These are phyloP conservation scores for Sinocyclocheilus anshuiensis DNA, from an alignment of 2,113 vertebrate species.

Conservation along the genomic window DNA sequence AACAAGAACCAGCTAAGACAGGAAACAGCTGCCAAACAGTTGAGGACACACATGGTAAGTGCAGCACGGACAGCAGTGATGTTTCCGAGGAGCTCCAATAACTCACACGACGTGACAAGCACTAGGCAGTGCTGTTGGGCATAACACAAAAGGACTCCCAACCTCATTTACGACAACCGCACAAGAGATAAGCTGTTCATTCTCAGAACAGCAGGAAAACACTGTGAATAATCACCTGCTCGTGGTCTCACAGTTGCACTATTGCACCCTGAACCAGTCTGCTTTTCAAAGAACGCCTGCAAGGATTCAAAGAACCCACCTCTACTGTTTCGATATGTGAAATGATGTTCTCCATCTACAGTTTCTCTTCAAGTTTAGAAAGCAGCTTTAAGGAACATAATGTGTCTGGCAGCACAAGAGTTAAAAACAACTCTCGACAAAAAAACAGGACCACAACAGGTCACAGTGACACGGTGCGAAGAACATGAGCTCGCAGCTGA, in stretches of 20 bases:
- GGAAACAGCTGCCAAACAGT: slow-evolving; percentile 51
- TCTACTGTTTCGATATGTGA: not conserved
- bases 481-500: not conserved
- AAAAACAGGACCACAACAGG: not conserved
- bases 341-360: not conserved
- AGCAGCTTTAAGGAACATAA: not conserved
- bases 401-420: not conserved
- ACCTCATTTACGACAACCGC: not conserved
- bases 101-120: not conserved
- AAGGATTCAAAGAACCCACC: slow-evolving; percentile 25
- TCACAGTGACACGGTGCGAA: slow-evolving; percentile 32
- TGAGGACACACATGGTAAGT: not conserved
- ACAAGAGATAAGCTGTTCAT: not conserved
- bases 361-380: not conserved
- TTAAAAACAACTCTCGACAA: not conserved
- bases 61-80: not conserved
- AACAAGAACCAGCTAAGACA: slow-evolving; percentile 33
- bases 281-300: slow-evolving; percentile 14
- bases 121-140: not conserved
- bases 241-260: slow-evolving; percentile 12
- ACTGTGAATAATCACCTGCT: slow-evolving; percentile 8
- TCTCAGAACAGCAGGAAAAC: slow-evolving; percentile 24
- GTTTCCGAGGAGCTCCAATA: slow-evolving; percentile 21
- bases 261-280: slow-evolving; percentile 12
- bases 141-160: not conserved